Evolutionary conservation across 2,797 vertebrate genomes (phyloP).

Genomic region (Halcyon leucocephala): DNA sequence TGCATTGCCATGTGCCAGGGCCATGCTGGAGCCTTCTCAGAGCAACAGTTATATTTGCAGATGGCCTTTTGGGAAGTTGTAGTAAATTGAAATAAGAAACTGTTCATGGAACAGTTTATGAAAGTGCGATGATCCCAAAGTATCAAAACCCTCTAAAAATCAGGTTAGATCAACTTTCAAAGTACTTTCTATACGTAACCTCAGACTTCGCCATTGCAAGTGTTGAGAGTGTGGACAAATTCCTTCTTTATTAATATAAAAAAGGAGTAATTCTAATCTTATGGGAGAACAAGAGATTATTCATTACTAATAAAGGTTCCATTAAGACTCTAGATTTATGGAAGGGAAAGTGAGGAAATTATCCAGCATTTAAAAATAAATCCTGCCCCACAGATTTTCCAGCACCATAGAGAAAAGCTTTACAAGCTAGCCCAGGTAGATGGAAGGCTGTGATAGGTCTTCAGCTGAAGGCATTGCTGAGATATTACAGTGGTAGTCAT

Average conservation of each 20-base stretch:
- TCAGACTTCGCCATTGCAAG: not conserved
- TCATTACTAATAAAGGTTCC: slow-evolving; percentile 1
- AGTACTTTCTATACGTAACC: not conserved
- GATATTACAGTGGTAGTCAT: slow-evolving; percentile 63
- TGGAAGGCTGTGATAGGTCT: slow-evolving; percentile 50
- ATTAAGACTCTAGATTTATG: not conserved
- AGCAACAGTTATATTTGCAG: not conserved
- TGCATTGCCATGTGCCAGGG: not conserved
- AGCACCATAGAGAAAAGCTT: slow-evolving; percentile 17
- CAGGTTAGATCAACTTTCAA: not conserved
- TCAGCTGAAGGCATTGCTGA: slow-evolving; percentile 52
- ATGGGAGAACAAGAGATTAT: not conserved
- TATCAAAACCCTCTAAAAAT: not conserved
- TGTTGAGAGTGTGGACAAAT: not conserved
- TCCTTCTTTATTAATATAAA: slow-evolving; percentile 5
- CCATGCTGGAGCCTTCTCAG: not conserved
- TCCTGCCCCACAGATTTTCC: slow-evolving; percentile 13
- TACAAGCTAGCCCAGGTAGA: slow-evolving; percentile 24
- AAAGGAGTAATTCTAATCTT: slow-evolving; percentile 35
- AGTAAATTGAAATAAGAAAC: not conserved
- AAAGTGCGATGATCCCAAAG: not conserved
- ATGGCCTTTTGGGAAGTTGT: not conserved
- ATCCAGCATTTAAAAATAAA: slow-evolving; percentile 12
- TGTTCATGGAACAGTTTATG: not conserved
- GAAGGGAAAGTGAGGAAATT: not conserved